Evolutionary conservation across 64 coral and sea anemone species (phyloP).

Genomic region (Stichodactyla helianthus): DNA sequence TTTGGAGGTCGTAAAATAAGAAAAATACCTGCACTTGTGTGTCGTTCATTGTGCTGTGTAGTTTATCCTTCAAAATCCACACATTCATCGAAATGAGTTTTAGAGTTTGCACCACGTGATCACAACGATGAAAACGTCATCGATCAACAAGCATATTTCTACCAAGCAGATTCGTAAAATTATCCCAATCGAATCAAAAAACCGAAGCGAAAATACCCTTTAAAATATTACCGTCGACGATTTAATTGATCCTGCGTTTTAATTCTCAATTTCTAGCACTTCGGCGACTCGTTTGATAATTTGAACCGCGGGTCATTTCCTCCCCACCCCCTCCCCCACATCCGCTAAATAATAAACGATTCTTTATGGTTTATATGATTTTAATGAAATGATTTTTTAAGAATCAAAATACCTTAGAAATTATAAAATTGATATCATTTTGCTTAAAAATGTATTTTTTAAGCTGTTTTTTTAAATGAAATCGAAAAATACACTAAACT

Average conservation of each 20-base stretch:
- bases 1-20: slow-evolving; percentile 5
- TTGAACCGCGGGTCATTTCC: slow-evolving; percentile 23
- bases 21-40: slow-evolving; percentile 97
- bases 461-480: not conserved
- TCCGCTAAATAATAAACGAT: slow-evolving; percentile 29
- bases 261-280: not conserved
- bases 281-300: not conserved
- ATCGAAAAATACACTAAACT: not conserved
- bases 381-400: not conserved
- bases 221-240: not conserved
- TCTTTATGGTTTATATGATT: slow-evolving; percentile 2
- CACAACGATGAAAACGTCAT: slow-evolving; percentile 27
- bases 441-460: not conserved
- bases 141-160: slow-evolving; percentile 23
- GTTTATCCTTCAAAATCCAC: slow-evolving; percentile 45
- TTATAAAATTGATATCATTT: not conserved
- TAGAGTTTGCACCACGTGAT: slow-evolving; percentile 24
- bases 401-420: not conserved
- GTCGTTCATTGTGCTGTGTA: slow-evolving; percentile 71
- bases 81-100: slow-evolving; percentile 43
- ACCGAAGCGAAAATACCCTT: not conserved
- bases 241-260: not conserved
- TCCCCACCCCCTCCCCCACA: slow-evolving; percentile 43
- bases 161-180: not conserved
- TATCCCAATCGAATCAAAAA: not conserved